Base-by-base conservation (phyloP, 1,140 invertebrate genomes). In the Drosophila yakuba region DNA sequence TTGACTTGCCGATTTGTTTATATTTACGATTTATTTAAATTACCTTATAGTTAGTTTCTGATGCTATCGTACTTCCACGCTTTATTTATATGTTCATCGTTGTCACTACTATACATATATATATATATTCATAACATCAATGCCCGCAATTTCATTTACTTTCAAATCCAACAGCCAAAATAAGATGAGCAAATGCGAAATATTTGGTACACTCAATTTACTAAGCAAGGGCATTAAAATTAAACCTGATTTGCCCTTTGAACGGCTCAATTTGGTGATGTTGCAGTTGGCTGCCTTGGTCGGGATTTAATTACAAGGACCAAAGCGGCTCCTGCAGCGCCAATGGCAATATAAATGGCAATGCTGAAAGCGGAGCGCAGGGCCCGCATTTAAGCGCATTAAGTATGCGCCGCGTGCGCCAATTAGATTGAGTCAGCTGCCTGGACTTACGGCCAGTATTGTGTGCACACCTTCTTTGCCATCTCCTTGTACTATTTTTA, bases 391-490 rank as follows among this genome's bases (percentile, higher is more conserved):
- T 86, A 86, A 86, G 82, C 82, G 82, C 83, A 86, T 86, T 86
- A 86, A 79, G 83, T 88, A 88, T 88, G 83, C 83, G 83, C 84
- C 75, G 73, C 83, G 79, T 86, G 79, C 75, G 62, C 79, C 82
- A 86, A 86, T 86, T 86, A 86, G 71, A 84, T 88, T 83, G 79
- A 88, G 75, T 86, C 79, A 78, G 83, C 83, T 48, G 55, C 63
- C 68, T 36, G 50, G 68, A 71, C 64, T 71, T 57, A 71, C 36
- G 43, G 67, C 52, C 51, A 71, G 64, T 41, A 71, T 43, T 71
- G 68, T 58, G 25, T 25, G 64, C 50, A 23, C 25, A 55, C 64
- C 69, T 71, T n/a, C 36, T 17, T 71, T 10, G 20, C 35, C 41
- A 32, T 32, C 35, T 74, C 3, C 55, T 75, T 48, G 8, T 32